Evolutionary conservation across 2,113 vertebrate genomes (phyloP), one percentile per base, ranked within the genome.

Genomic region (Athene noctua): DNA sequence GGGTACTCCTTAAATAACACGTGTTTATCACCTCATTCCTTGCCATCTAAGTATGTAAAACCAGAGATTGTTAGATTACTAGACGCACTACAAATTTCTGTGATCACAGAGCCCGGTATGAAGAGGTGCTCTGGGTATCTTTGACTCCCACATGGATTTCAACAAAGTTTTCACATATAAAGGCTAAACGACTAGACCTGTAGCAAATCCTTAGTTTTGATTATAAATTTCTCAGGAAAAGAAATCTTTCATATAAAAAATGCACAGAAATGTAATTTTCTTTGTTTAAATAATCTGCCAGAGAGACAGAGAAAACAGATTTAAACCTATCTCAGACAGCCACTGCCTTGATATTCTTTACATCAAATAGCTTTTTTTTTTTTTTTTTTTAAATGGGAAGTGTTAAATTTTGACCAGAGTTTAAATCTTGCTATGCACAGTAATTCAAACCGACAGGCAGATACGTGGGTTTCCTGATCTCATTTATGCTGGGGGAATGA

Each of bases 401-500:
- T 19, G 54, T 13, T 51, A 72, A 91, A 62, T 92, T 97, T 71
- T 77, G 74, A 97, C 75, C 92, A 46, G 65, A 93, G 52, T 86
- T 95, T 90, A 68, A 92, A 62, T 77, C 85, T 78, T 68, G 38
- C 65, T 55, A 73, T 2, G 10, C 85, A 77, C 21, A 36, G 72
- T 92, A 92, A 96, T 95, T 90, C 84, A 93, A 88, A 88, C 59
- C 90, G 94, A 92, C 90, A 96, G 80, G 70, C 85, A 96, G 96
- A 95, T 75, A 57, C 19, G 4, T 22, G 80, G 49, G 36, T 46
- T 95, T 92, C 58, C 32, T 66, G 80, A 96, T 95, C 91, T 84
- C 75, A 75, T 95, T 96, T 90, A 92, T 54, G 67, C 79, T 82
- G 47, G 23, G 67, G 57, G 54, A 87, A 73, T 27, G 46, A 66